Evolutionary conservation across 2,888 invertebrate genomes (phyloP).

Genomic region (Sinhomidia bicolor): DNA sequence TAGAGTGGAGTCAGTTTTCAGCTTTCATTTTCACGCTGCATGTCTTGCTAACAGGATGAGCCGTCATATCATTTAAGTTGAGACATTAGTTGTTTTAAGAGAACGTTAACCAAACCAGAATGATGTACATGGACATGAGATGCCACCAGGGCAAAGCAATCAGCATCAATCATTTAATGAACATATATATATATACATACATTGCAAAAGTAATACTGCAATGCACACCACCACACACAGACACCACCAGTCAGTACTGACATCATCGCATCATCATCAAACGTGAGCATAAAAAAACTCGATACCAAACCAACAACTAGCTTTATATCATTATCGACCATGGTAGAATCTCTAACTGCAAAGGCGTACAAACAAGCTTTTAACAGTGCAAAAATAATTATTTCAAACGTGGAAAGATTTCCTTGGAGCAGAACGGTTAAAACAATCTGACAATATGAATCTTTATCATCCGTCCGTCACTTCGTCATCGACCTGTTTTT

Average conservation of each 20-base stretch:
- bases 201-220: constrained; percentile 11
- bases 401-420: constrained; percentile 27
- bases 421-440: constrained; percentile 39
- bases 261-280: neutral
- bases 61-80: constrained; percentile 44
- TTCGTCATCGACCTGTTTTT: constrained; percentile 14
- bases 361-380: neutral
- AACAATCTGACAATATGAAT: neutral
- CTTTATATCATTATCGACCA: too few relatives aligned
- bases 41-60: constrained; percentile 17
- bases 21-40: constrained; percentile 28
- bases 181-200: constrained; percentile 27
- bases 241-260: neutral
- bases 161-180: constrained; percentile 73
- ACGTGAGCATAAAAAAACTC: neutral
- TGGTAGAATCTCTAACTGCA: too few relatives aligned
- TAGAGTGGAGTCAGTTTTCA: constrained; percentile 38
- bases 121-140: constrained; percentile 66
- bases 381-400: neutral
- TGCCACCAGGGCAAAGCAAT: constrained; percentile 72
- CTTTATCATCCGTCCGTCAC: neutral
- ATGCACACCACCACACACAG: constrained; percentile 17
- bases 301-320: neutral
- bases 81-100: constrained; percentile 31
- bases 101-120: constrained; percentile 53